Evolutionary conservation across 2,113 vertebrate species (phyloP), one percentile per base, ranked within the genome.

Genomic region (Anolis carolinensis): DNA sequence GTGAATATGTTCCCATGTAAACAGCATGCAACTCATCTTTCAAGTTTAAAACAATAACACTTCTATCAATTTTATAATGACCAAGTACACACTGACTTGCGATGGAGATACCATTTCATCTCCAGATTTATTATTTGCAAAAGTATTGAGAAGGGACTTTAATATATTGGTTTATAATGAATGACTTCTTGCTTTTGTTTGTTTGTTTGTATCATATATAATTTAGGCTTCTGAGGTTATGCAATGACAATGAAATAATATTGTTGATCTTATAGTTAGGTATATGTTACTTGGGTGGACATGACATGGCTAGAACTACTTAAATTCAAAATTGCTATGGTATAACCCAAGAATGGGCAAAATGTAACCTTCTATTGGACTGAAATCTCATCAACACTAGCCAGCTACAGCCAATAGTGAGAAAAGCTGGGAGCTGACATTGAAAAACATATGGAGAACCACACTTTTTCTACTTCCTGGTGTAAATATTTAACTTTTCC

Each of bases 271-370:
- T 71, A 77, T 84, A 87, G 84, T 88, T 44, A 83, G 90, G 88
- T 87, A 89, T 89, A n/a, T 88, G 84, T 90, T 89, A 91, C 50
- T 84, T 88, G 72, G 76, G 90, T 81, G 80, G 82, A 81, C 75
- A 89, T 44, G 80, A 89, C 82, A 90, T 82, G 88, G n/a, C 81
- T 91, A 88, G 8, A 76, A 68, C 79, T 88, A 89, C 89, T 86
- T 91, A 68, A 82, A 88, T 89, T 90, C 91, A 89, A 95, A 77
- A 62, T 32, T 86, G 50, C 86, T 90, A 70, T 59, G 82, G 39
- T 67, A 20, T 48, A 48, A 48, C 48, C 44, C 13, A 59, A 18
- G 55, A 59, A 16, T 59, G 55, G 55, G 11, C 16, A 18, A 59
- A 59, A 59, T 14, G 55, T 59, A 18, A 13, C 2, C 55, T 13